Base-by-base conservation (phyloP, 2,113 vertebrate genomes). In the Camelus dromedarius region DNA sequence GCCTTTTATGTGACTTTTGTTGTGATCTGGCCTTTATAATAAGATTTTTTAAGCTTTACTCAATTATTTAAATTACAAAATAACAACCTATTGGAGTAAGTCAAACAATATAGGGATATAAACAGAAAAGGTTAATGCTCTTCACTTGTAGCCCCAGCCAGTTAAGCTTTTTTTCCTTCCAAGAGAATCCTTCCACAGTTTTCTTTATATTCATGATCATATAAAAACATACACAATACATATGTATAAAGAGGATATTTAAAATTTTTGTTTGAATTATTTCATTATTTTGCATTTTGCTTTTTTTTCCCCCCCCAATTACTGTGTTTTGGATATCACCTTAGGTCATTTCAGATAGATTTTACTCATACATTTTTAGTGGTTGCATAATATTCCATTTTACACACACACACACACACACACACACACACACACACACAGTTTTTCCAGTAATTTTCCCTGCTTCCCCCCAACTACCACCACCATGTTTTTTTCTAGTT, bases 141-240 rank as follows among this genome's bases (percentile, higher is more conserved):
- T 56, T 81, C 22, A 64, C 16, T 32, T 96, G 30, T 2, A 83
- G 18, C 12, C 52, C 20, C 35, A 69, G 35, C 35, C 54, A 90
- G 22, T n/a, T 60, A 58, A 84, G 5, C 3, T 3, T 50, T 20
- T 5, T 46, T 76, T 62, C 46, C 72, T 22, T 82, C 3, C 30
- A 58, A 69, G 15, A 22, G 15, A 6, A 0, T 72, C 26, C 26
- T 42, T 90, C 35, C 50, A 56, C 12, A 70, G 3, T 77, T 62
- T 91, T 56, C 87, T 87, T 89, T 62, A 38, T 89, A 52, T 67
- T 86, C 32, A 87, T 76, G 81, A 76, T 58, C 32, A 26, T 58
- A 12, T 77, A 48, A 84, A 70, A 67, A 48, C 38, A 58, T 77
- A 60, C 3, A 30, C 30, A 48, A 64, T 14, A 69, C 4, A 7